A percentile compares a stretch with the other conserved stretches of the same genome.
These are phyloP conservation scores for Asteroscopus sphinx DNA, from an alignment of 2,888 invertebrate species.

Conservation along the genomic window DNA sequence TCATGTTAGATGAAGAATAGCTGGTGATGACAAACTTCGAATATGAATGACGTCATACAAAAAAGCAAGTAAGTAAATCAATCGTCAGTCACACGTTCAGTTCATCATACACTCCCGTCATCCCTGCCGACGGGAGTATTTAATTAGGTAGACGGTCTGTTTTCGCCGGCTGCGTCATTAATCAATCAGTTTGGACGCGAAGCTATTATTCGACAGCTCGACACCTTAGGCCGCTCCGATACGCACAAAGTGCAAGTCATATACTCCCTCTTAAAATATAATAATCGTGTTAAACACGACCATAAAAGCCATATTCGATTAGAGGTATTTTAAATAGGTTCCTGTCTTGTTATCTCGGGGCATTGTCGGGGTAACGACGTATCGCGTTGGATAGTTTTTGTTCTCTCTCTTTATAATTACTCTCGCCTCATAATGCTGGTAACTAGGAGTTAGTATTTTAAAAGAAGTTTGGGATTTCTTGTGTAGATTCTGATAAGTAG, in stretches of 20 bases:
- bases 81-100: constrained; percentile 60
- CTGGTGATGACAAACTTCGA: constrained; percentile 4
- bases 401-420: constrained; percentile 78
- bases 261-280: constrained; percentile 87
- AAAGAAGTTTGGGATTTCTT: constrained; percentile 38
- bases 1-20: constrained; percentile 6
- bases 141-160: constrained; percentile 85
- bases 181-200: constrained; percentile 83
- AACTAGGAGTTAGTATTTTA: constrained; percentile 41
- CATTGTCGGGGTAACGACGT: constrained; percentile 80
- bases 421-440: constrained; percentile 60
- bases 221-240: constrained; percentile 78
- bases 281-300: constrained; percentile 89
- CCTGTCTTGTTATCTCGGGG: constrained; percentile 82
- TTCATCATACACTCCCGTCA: constrained; percentile 68
- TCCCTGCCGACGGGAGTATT: constrained; percentile 73
- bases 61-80: constrained; percentile 49
- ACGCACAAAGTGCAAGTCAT: constrained; percentile 86
- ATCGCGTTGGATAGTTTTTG: constrained; percentile 75
- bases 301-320: constrained; percentile 88
- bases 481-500: constrained; percentile 34
- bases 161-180: constrained; percentile 86
- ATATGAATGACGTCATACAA: constrained; percentile 7
- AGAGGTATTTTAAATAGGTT: constrained; percentile 85
- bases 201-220: constrained; percentile 85